A percentile compares a stretch with the other conserved stretches of the same genome.
These are phyloP conservation scores for Gymnorhina tibicen DNA, from an alignment of 2,113 vertebrate genomes.

Conservation along the genomic window DNA sequence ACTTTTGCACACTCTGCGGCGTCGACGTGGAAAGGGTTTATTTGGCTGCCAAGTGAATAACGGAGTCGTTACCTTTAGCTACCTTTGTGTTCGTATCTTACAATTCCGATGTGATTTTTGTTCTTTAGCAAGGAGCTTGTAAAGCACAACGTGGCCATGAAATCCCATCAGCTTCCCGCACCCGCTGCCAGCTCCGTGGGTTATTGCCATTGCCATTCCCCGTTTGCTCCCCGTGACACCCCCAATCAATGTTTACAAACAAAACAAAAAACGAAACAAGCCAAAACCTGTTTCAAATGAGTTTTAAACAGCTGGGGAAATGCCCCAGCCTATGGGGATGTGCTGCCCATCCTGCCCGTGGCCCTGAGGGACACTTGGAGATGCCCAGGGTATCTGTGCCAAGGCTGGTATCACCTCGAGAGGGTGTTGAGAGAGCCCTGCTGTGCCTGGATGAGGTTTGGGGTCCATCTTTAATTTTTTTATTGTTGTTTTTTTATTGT, in stretches of 20 bases:
- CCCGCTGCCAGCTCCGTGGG: not conserved
- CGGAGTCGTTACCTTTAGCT: not conserved
- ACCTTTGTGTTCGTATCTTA: not conserved
- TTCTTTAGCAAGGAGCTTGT: not conserved
- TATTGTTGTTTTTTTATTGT: not conserved
- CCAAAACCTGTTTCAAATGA: not conserved
- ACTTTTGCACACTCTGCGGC: not conserved
- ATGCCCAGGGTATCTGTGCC: rapidly evolving
- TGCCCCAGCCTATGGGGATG: rapidly evolving
- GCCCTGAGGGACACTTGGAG: not conserved
- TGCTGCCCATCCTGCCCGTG: not conserved
- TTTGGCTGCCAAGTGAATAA: not conserved
- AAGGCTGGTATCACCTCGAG: rapidly evolving
- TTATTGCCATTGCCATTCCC: not conserved
- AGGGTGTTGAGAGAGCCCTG: not conserved
- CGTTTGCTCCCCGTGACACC: rapidly evolving
- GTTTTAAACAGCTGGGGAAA: not conserved
- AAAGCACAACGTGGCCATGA: not conserved
- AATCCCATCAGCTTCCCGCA: not conserved
- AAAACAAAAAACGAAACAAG: not conserved
- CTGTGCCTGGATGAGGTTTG: not conserved
- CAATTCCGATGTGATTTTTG: not conserved
- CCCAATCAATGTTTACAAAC: slow-evolving; percentile 20
- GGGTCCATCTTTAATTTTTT: not conserved
- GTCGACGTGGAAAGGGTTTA: not conserved